Evolutionary conservation across 2,888 invertebrate species (phyloP), one percentile per base, ranked within the genome.

Genomic region (Leptogaster cylindrica): DNA sequence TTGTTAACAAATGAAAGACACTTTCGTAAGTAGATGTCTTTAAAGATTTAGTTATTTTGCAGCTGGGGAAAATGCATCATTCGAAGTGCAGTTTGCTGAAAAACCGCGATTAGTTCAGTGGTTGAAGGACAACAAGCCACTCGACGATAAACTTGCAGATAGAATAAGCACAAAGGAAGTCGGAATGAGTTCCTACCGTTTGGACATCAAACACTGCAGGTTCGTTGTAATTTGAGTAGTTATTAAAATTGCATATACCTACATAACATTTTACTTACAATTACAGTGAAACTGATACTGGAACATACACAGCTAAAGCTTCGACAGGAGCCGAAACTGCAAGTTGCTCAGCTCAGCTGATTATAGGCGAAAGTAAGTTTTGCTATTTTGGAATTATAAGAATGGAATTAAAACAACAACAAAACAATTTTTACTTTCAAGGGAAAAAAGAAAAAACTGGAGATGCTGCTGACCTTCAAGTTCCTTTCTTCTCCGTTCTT

Each of bases 271-370:
- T 12, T 41, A 12, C 2, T 41, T 41, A 12, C 14, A 12, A 6
- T 50, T 52, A n/a, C 10, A 82, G 85, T 70, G 86, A 89, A 74
- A 87, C 86, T 25, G 97, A 97, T 80, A 86, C 89, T n/a, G 96
- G 95, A 52, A 86, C 93, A 44, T 97, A 97, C 79, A 93, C 93
- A 0, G 93, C 94, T 48, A 87, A 92, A 71, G 95, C 95, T 16
- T 88, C 89, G 68, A 93, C 94, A 76, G 83, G 84, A 23, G 86
- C 88, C 67, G 93, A 95, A 69, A 90, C 90, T 74, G 84, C 91
- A 46, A 89, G 91, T 69, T 92, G 93, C 79, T 93, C 94, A 39
- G 93, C 94, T 69, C 92, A 93, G 81, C 86, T 95, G 74, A 86
- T 91, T 72, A 93, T 95, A 72, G 89, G 91, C 76, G 88, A 91